Evolutionary conservation across 2,888 invertebrate species (phyloP).

Genomic region (Nomada ferruginata): DNA sequence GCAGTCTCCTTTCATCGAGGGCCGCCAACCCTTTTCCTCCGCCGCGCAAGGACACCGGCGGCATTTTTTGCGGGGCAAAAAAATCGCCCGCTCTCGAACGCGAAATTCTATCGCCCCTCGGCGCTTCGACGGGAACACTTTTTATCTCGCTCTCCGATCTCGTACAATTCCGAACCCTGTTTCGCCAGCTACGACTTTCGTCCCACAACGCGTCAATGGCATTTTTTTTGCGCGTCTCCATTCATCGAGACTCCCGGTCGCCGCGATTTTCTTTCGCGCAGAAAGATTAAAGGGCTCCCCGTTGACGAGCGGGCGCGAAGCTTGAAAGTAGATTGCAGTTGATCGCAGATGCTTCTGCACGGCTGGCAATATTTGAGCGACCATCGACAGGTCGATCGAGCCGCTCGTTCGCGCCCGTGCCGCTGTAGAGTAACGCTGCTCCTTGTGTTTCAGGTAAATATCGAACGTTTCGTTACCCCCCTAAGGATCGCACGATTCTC

Average conservation of each 20-base stretch:
- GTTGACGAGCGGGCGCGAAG: too few species aligned
- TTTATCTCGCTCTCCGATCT: neutral
- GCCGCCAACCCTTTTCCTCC: neutral
- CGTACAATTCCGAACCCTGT: neutral
- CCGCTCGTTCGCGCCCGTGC: slow-evolving; percentile 31
- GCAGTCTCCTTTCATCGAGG: neutral
- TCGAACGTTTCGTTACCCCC: slow-evolving; percentile 26
- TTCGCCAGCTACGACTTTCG: neutral
- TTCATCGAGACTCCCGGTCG: too few species aligned
- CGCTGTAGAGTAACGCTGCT: slow-evolving; percentile 26
- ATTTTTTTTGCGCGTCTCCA: too few species aligned
- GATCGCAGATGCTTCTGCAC: slow-evolving; percentile 50
- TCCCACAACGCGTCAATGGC: too few species aligned
- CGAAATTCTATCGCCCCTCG: neutral
- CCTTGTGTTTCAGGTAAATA: slow-evolving; percentile 69
- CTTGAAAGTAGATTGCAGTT: neutral
- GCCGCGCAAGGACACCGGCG: neutral
- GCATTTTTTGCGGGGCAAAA: slow-evolving; percentile 4
- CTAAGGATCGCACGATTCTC: neutral
- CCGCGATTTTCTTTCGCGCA: too few species aligned
- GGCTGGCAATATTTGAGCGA: slow-evolving; percentile 23
- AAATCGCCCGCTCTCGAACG: neutral
- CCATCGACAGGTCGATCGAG: slow-evolving; percentile 41
- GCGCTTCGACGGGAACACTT: neutral
- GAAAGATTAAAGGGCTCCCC: too few species aligned